phyloP scores from a whole-genome alignment of 1,140 invertebrate genomes.

The Pissodes strobi region DNA sequence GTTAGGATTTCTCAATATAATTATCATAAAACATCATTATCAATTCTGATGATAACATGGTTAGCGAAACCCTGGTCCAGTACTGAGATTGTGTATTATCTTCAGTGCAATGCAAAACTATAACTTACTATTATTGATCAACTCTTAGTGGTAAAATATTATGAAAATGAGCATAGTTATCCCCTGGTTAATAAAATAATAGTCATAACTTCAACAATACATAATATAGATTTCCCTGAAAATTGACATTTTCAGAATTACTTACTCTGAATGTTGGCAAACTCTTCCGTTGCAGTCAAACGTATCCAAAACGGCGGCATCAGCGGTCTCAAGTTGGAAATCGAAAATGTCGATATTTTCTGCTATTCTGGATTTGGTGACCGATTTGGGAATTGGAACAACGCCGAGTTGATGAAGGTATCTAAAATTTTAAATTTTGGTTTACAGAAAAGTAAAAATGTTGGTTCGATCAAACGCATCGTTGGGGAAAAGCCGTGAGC shows the following conservation, averaged over 20 bases:
- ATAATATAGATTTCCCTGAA: not conserved
- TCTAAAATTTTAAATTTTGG: conserved; percentile 14
- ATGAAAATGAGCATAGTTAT: no score
- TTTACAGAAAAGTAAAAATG: not conserved
- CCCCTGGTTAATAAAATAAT: not conserved
- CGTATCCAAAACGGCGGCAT: conserved; percentile 39
- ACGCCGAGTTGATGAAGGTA: conserved; percentile 41
- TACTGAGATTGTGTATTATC: no score
- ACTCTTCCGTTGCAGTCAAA: conserved; percentile 48
- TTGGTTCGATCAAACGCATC: conserved; percentile 71
- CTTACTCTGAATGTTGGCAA: conserved; percentile 48
- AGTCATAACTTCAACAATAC: not conserved
- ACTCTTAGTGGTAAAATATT: no score
- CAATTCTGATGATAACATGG: no score
- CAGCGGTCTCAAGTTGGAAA: conserved; percentile 39
- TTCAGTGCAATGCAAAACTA: no score
- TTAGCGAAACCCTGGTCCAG: no score
- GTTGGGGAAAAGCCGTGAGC: no score
- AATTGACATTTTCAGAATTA: no score
- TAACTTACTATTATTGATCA: no score
- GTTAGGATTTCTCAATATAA: no score
- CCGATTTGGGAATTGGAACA: conserved; percentile 46
- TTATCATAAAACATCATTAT: no score
- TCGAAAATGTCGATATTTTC: conserved; percentile 46
- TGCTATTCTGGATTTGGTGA: conserved; percentile 36